Conservation (phyloP, 2,113 vertebrate genomes). For the Rattus rattus region DNA sequence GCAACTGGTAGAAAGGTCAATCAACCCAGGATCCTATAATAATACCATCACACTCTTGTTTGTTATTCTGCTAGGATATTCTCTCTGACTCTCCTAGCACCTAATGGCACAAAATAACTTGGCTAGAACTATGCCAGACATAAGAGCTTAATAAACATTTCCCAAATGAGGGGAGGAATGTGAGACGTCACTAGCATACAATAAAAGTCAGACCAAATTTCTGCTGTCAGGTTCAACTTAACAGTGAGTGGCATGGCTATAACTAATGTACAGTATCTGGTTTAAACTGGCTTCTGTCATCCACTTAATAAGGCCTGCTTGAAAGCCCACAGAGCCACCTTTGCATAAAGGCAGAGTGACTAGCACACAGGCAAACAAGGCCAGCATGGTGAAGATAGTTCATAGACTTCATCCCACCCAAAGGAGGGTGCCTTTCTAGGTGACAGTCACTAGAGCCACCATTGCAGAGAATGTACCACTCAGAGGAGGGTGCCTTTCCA, state of each 20-base stretch:
- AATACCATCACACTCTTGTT: neutral
- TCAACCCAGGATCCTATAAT: neutral
- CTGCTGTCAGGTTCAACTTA: neutral
- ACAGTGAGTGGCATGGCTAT: neutral
- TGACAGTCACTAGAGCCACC: neutral
- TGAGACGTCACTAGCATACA: neutral
- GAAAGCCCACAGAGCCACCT: neutral
- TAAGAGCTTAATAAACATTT: neutral
- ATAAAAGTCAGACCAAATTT: neutral
- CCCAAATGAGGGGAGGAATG: neutral
- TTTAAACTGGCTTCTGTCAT: neutral
- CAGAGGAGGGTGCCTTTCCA: no score
- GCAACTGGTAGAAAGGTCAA: neutral
- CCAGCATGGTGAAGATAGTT: neutral
- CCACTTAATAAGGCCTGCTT: neutral
- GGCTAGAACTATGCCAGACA: neutral
- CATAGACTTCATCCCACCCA: neutral
- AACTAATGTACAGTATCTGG: neutral
- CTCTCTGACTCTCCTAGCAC: neutral
- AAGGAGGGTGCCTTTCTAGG: no score
- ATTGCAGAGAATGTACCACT: neutral
- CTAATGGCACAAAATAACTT: neutral
- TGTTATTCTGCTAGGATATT: neutral
- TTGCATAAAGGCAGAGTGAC: neutral
- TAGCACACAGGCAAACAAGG: neutral